Base-by-base conservation (phyloP, 2,797 vertebrate species). In the Botia almorhae region DNA sequence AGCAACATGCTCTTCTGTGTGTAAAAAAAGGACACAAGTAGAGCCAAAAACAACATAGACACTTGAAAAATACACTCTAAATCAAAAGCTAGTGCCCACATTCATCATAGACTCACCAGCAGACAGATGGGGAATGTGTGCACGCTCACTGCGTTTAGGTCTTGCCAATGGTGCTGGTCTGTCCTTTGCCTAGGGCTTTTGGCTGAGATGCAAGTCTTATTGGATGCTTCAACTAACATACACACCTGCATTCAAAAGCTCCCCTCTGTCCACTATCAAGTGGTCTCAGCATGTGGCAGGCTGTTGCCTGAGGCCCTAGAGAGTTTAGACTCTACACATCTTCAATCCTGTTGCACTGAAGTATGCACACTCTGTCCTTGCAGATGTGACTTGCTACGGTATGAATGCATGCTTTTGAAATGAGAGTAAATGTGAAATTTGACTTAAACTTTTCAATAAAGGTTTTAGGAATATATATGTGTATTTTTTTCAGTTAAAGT, bases 11-110 rank as follows among this genome's bases (percentile, higher is more conserved):
- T 80, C 23, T 61, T 61, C 23, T 61, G 23, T n/a, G 55, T 55
- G 50, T 64, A 73, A 56, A 71, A 51, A 64, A n/a, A 67, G 33
- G 80, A 63, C 74, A 63, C 10, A 33, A 58, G 64, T 46, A 74
- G 58, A 64, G 55, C 69, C 75, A 81, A 48, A 74, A 67, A n/a
- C 21, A 39, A 73, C 79, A 78, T 19, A 83, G 19, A 76, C 60
- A 76, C 43, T 11, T 16, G 60, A 17, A 69, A 68, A 77, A 69
- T 58, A 33, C 33, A 46, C 17, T 71, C 50, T 70, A 16, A 7
- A 64, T 29, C 29, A 21, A 58, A 43, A 56, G 39, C 39, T 36
- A 51, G 11, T 60, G 39, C 68, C 50, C 51, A 46, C 53, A 58
- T 69, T 43, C 43, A 50, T 60, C 17, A 74, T 64, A 58, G 16